These are phyloP conservation scores for Alosa sapidissima DNA, from an alignment of 2,797 vertebrate genomes.

Conservation along the genomic window DNA sequence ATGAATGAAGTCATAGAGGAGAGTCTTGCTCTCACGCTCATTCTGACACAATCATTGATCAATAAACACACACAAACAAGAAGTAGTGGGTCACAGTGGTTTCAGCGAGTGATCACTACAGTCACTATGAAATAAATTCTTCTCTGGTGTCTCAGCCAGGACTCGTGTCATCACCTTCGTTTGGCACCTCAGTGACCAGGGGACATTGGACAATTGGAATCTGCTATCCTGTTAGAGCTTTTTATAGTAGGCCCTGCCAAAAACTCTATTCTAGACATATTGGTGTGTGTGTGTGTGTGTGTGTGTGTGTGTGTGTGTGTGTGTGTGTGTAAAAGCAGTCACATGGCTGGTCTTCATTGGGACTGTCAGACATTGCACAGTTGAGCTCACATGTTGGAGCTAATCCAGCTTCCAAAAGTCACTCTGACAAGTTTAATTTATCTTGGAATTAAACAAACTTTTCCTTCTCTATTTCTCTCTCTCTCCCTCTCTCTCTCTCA, in stretches of 20 bases:
- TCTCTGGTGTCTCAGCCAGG: not conserved
- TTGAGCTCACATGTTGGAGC: not conserved
- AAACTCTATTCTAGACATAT: not conserved
- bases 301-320: not conserved
- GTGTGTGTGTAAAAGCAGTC: not conserved
- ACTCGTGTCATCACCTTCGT: not conserved
- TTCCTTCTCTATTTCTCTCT: not conserved
- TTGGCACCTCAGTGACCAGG: not conserved
- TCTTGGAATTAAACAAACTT: conserved; percentile 5
- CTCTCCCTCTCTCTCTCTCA: too few relatives aligned
- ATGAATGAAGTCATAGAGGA: not conserved
- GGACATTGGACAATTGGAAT: not conserved
- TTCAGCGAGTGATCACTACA: not conserved
- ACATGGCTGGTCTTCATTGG: conserved; percentile 12
- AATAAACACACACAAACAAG: conserved; percentile 4
- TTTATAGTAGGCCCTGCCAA: not conserved
- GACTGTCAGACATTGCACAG: not conserved
- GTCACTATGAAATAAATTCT: not conserved
- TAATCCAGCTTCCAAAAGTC: conserved; percentile 16
- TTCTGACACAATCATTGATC: not conserved
- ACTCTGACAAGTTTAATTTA: conserved; percentile 9
- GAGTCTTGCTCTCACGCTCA: not conserved
- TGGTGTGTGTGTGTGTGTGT: not conserved
- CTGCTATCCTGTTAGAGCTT: not conserved
- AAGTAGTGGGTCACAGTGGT: conserved; percentile 20